Conservation (phyloP, 2,113 vertebrate species). For the Pitta sordida region DNA sequence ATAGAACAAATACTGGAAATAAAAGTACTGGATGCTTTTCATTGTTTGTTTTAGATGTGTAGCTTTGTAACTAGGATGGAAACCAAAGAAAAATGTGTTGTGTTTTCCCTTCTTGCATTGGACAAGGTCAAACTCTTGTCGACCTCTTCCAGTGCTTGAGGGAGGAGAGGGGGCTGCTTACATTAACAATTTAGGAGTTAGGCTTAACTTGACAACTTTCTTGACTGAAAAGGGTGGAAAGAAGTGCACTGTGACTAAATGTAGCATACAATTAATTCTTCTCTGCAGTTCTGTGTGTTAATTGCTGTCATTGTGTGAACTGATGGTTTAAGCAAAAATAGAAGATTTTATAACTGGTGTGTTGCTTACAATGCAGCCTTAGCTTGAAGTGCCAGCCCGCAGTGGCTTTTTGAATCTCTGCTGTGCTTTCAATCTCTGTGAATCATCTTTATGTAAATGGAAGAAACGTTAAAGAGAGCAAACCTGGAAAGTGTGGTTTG, state of each 20-base stretch:
- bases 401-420: slow-evolving; percentile 1
- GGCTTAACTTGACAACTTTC: neutral
- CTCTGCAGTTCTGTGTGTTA: slow-evolving; percentile 29
- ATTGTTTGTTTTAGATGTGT: neutral
- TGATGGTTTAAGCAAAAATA: slow-evolving; percentile 60
- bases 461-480: neutral
- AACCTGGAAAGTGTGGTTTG: neutral
- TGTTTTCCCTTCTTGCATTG: neutral
- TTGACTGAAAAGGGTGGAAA: neutral
- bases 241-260: slow-evolving; percentile 25
- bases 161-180: neutral
- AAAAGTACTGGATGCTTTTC: neutral
- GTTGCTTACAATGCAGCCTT: slow-evolving; percentile 31
- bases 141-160: neutral
- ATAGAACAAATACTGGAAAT: neutral
- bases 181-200: neutral
- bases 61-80: neutral
- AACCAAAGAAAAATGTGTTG: neutral
- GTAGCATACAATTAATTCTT: slow-evolving; percentile 47
- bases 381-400: slow-evolving; percentile 25
- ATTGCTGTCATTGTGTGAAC: slow-evolving; percentile 61
- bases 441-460: slow-evolving; percentile 21
- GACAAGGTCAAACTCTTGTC: neutral
- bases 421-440: slow-evolving; percentile 28
- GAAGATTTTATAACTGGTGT: slow-evolving; percentile 4